Evolutionary conservation across 2,888 invertebrate genomes (phyloP).

Genomic region (Hemithea aestivaria): DNA sequence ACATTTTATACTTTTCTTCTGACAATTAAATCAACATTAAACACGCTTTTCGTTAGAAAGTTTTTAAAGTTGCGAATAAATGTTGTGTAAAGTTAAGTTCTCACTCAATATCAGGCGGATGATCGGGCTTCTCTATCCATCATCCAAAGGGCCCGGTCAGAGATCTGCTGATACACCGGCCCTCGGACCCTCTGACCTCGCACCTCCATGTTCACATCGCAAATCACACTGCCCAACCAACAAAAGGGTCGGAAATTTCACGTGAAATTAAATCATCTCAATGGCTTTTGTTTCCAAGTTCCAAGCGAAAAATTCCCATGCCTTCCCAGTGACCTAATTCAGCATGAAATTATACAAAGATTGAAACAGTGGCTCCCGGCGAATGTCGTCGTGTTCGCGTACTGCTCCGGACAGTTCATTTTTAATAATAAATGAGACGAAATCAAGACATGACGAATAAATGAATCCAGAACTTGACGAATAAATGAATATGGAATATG

Average conservation of each 20-base stretch:
- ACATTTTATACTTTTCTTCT: too few species aligned
- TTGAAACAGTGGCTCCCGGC: slow-evolving; percentile 73
- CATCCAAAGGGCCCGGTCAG: slow-evolving; percentile 52
- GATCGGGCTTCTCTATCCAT: slow-evolving; percentile 50
- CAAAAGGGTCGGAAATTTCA: slow-evolving; percentile 29
- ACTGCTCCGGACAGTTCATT: slow-evolving; percentile 79
- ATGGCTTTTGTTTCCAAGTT: slow-evolving; percentile 30
- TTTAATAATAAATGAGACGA: slow-evolving; percentile 81
- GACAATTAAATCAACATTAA: too few species aligned
- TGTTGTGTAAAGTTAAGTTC: too few species aligned
- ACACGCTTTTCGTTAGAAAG: too few species aligned
- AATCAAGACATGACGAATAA: slow-evolving; percentile 81
- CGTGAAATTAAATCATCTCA: slow-evolving; percentile 28
- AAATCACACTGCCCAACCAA: slow-evolving; percentile 21
- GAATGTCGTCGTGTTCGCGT: slow-evolving; percentile 57
- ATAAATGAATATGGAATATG: slow-evolving; percentile 80
- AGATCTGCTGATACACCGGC: slow-evolving; percentile 46
- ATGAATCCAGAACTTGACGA: slow-evolving; percentile 81
- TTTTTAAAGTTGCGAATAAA: too few species aligned
- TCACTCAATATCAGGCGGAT: slow-evolving; percentile 35
- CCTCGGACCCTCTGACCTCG: slow-evolving; percentile 45
- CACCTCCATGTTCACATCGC: slow-evolving; percentile 33
- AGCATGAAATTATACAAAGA: slow-evolving; percentile 73
- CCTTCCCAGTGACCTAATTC: slow-evolving; percentile 57
- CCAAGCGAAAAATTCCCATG: slow-evolving; percentile 33